phyloP scores from a whole-genome alignment of 2,888 invertebrate species.

The Drosophila planitibia region DNA sequence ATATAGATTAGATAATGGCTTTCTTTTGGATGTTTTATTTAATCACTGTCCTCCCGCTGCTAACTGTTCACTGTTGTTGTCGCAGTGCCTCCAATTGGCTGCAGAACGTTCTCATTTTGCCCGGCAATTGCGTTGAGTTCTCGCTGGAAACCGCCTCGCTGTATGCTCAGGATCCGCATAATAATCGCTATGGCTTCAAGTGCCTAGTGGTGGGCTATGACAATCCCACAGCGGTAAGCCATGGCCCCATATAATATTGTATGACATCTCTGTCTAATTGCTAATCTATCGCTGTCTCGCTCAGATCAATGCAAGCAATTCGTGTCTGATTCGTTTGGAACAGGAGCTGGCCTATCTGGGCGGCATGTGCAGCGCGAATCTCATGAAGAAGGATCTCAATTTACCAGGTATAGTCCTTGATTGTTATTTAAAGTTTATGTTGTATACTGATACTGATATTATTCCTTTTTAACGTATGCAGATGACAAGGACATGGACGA shows the following conservation, averaged over 20 bases:
- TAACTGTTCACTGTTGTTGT: neutral
- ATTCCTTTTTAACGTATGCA: constrained; percentile 49
- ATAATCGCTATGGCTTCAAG: constrained; percentile 91
- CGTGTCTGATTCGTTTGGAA: constrained; percentile 89
- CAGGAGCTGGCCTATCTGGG: constrained; percentile 95
- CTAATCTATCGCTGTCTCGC: constrained; percentile 28
- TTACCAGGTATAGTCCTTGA: constrained; percentile 86
- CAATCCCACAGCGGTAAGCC: constrained; percentile 87
- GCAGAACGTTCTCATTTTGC: constrained; percentile 92
- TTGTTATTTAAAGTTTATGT: no score
- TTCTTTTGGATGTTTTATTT: neutral
- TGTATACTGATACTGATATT: no score
- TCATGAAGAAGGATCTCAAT: constrained; percentile 93
- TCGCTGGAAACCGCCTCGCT: constrained; percentile 98
- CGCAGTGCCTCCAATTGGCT: constrained; percentile 89
- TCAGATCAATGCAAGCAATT: constrained; percentile 84
- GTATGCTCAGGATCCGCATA: constrained; percentile 95
- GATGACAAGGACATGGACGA: constrained; percentile 90
- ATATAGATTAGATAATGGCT: neutral
- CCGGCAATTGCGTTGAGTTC: constrained; percentile 97
- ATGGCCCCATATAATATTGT: neutral
- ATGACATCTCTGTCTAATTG: neutral
- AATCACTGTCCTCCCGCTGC: neutral
- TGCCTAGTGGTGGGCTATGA: constrained; percentile 93
- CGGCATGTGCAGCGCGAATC: constrained; percentile 95